A percentile compares a stretch with the other conserved stretches of the same genome.
Conservation (phyloP, 2,797 vertebrate species). For the Hydrolagus colliei region DNA sequence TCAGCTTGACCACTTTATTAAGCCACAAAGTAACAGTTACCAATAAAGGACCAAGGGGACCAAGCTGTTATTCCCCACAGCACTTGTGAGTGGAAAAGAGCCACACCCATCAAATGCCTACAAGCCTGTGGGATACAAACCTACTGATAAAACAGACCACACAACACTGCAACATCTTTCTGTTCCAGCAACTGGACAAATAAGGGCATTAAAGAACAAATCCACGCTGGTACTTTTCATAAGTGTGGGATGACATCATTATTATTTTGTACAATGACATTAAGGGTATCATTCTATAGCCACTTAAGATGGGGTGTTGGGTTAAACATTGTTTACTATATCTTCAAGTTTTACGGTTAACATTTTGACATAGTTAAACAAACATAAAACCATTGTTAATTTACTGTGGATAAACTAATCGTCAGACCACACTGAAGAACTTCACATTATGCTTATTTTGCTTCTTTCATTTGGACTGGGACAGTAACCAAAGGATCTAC, state of each 20-base stretch:
- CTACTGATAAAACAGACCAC: slow-evolving; percentile 45
- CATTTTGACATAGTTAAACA: slow-evolving; percentile 19
- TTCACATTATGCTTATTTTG: neutral
- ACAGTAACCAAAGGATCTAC: neutral
- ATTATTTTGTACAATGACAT: slow-evolving; percentile 43
- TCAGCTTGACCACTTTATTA: neutral
- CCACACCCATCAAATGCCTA: slow-evolving; percentile 42
- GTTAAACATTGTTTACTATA: slow-evolving; percentile 24
- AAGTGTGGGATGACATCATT: slow-evolving; percentile 42
- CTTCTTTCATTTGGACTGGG: neutral
- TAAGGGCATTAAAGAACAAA: slow-evolving; percentile 39
- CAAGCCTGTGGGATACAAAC: slow-evolving; percentile 42
- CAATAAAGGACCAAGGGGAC: slow-evolving; percentile 32
- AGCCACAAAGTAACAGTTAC: slow-evolving; percentile 6
- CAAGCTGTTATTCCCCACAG: slow-evolving; percentile 40
- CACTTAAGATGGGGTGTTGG: slow-evolving; percentile 2
- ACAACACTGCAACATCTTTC: slow-evolving; percentile 38
- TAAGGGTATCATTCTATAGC: slow-evolving; percentile 25
- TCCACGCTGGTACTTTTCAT: slow-evolving; percentile 41
- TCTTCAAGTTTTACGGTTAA: slow-evolving; percentile 17
- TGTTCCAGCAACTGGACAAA: slow-evolving; percentile 41
- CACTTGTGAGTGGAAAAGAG: slow-evolving; percentile 44
- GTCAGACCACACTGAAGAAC: neutral
- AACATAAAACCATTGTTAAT: slow-evolving; percentile 26
- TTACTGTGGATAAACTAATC: slow-evolving; percentile 10